phyloP scores from a whole-genome alignment of 2,888 invertebrate species.

The Helicoverpa assulta region DNA sequence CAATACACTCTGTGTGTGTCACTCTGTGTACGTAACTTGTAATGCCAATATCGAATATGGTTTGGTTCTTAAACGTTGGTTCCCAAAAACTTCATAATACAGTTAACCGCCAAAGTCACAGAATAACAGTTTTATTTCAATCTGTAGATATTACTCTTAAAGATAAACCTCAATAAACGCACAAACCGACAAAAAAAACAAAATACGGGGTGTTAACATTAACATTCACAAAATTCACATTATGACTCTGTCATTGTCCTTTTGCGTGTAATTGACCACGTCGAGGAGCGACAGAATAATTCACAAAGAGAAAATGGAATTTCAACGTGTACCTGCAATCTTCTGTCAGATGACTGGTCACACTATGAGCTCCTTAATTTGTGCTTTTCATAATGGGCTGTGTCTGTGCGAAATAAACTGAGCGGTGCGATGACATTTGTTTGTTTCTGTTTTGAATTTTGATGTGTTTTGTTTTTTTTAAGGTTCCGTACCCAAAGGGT shows the following conservation, averaged over 20 bases:
- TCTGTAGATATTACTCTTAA: background rate
- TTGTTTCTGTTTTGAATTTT: background rate
- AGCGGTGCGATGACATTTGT: background rate
- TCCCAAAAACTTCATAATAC: too few species aligned
- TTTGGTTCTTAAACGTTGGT: too few species aligned
- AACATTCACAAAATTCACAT: constrained; percentile 35
- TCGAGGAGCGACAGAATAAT: constrained; percentile 47
- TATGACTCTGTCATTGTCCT: constrained; percentile 47
- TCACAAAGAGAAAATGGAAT: constrained; percentile 61
- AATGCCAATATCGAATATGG: too few species aligned
- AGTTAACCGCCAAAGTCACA: background rate
- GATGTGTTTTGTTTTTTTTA: too few species aligned
- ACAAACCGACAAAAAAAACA: constrained; percentile 1
- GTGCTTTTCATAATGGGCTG: constrained; percentile 58
- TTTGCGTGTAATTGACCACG: constrained; percentile 53
- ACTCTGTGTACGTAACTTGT: too few species aligned
- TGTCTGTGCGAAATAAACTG: constrained; percentile 16
- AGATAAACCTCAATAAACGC: background rate
- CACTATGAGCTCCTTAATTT: constrained; percentile 74
- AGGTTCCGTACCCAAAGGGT: too few species aligned
- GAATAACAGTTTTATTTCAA: background rate
- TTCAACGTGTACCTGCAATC: constrained; percentile 64
- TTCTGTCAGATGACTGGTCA: constrained; percentile 68
- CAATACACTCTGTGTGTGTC: too few species aligned
- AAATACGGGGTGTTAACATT: constrained; percentile 23